Conservation (phyloP, 2,797 vertebrate genomes). For the Tauraco hartlaubi region DNA sequence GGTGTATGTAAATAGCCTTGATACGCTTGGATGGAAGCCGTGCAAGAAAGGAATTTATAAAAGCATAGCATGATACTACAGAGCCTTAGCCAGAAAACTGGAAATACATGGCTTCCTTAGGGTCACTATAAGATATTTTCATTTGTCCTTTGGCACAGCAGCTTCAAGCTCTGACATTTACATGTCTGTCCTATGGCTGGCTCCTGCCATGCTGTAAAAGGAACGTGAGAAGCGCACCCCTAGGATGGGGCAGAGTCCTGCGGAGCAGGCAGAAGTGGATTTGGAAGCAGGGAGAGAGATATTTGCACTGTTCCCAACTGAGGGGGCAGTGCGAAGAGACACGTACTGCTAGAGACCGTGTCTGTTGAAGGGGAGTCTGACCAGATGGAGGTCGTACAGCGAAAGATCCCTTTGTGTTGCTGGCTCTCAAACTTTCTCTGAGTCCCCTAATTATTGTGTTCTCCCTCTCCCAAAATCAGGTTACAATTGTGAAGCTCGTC, state of each 20-base stretch:
- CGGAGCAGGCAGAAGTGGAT: neutral
- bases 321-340: neutral
- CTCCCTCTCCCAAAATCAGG: neutral
- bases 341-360: neutral
- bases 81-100: neutral
- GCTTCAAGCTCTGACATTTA: constrained; percentile 17
- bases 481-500: neutral
- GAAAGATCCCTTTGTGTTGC: neutral
- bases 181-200: neutral
- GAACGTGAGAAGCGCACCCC: neutral
- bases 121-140: neutral
- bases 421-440: neutral
- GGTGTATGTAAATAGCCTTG: constrained; percentile 42
- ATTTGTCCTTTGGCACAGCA: constrained; percentile 4
- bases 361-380: neutral
- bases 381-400: neutral
- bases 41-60: constrained; percentile 9
- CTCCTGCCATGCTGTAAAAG: neutral
- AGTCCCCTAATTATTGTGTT: neutral
- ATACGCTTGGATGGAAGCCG: constrained; percentile 30
- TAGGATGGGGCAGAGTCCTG: neutral
- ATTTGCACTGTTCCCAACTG: neutral
- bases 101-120: neutral
- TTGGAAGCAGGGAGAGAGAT: neutral
- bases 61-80: neutral